These are phyloP conservation scores for Raphicerus campestris DNA, from an alignment of 2,113 vertebrate genomes.

Conservation along the genomic window DNA sequence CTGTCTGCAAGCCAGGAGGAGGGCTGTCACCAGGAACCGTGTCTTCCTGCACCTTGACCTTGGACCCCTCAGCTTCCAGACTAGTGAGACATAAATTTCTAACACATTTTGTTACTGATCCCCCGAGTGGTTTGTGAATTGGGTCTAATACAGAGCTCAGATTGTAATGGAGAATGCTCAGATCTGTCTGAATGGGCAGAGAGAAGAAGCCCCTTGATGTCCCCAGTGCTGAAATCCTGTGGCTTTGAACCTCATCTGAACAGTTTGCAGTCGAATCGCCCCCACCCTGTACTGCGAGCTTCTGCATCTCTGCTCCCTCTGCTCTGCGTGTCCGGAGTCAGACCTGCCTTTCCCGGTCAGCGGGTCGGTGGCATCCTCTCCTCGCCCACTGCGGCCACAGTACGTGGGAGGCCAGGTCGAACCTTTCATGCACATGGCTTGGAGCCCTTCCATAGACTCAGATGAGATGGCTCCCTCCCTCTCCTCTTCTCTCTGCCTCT, in stretches of 20 bases:
- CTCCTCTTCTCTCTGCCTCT: conserved; percentile 1
- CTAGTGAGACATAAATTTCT: too few species aligned
- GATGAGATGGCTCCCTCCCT: not conserved
- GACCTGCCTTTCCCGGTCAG: not conserved
- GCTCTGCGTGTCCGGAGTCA: not conserved
- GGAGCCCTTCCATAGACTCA: not conserved
- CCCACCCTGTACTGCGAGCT: not conserved
- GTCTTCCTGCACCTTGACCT: not conserved
- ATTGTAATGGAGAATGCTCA: not conserved
- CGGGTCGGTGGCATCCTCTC: accelerated
- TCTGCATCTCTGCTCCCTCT: not conserved
- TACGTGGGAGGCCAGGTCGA: not conserved
- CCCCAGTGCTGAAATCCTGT: not conserved
- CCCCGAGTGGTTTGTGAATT: accelerated
- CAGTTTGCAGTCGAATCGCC: not conserved
- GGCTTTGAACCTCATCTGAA: not conserved
- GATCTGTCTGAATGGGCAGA: not conserved
- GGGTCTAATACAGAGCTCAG: not conserved
- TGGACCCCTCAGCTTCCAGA: not conserved
- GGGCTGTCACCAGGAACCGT: not conserved
- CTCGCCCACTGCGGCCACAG: not conserved
- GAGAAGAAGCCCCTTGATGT: not conserved
- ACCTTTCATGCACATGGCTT: not conserved
- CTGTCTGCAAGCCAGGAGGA: not conserved
- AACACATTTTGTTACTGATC: not conserved